Conservation (phyloP, 2,113 vertebrate genomes). For the Cyprinus carpio region DNA sequence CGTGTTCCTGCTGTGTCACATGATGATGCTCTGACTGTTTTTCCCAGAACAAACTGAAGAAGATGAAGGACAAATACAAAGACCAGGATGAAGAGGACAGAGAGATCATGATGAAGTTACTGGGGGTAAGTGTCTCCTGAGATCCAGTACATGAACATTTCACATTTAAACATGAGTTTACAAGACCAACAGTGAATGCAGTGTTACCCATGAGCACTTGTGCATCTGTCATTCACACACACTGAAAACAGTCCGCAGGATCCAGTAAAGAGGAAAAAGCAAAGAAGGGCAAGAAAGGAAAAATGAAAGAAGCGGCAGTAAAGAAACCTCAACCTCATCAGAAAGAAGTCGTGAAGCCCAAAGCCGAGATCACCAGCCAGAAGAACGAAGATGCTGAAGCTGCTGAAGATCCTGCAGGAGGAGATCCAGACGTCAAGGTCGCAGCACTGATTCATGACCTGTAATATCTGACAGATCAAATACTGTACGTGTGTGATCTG, state of each 20-base stretch:
- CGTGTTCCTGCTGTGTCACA: neutral
- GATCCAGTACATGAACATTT: no score
- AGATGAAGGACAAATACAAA: slow-evolving; percentile 98
- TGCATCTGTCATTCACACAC: neutral
- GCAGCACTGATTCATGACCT: neutral
- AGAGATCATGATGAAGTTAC: slow-evolving; percentile 94
- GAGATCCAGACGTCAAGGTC: slow-evolving; percentile 85
- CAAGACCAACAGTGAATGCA: no score
- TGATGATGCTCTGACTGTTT: neutral
- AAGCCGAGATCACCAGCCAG: slow-evolving; percentile 53
- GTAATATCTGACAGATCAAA: neutral
- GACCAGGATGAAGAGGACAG: slow-evolving; percentile 98
- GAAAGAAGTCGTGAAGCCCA: slow-evolving; percentile 72
- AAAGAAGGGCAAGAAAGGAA: slow-evolving; percentile 89
- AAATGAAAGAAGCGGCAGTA: slow-evolving; percentile 77
- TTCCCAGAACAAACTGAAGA: slow-evolving; percentile 93
- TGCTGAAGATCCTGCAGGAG: slow-evolving; percentile 61
- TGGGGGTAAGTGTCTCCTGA: slow-evolving; percentile 76
- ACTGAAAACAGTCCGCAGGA: slow-evolving; percentile 39
- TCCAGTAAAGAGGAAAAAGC: slow-evolving; percentile 83
- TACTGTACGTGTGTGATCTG: neutral
- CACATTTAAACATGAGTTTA: no score
- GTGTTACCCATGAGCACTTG: no score
- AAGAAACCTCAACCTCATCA: slow-evolving; percentile 73
- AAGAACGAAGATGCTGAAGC: slow-evolving; percentile 54